A percentile compares a stretch with the other conserved stretches of the same genome.
These are phyloP conservation scores for Rhabdomys pumilio DNA, from an alignment of 2,797 vertebrate genomes.

Conservation along the genomic window DNA sequence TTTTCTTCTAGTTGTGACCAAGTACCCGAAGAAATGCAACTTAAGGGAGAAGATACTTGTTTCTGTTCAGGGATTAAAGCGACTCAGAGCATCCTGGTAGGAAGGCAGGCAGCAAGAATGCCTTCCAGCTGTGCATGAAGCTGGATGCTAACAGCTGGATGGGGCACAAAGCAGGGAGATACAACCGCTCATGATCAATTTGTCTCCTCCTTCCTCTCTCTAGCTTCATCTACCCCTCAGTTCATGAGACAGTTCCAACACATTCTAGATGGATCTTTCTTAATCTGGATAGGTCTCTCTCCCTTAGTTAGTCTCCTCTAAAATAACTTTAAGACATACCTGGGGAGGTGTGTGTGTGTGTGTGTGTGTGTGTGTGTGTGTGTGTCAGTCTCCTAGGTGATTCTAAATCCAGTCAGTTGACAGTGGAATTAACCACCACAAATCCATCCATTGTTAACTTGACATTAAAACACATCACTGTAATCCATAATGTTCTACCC, in stretches of 20 bases:
- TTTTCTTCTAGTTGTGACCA: neutral
- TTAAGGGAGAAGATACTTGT: neutral
- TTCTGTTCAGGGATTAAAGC: neutral
- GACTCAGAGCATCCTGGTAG: neutral
- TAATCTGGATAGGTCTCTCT: neutral
- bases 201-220: neutral
- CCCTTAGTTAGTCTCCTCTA: neutral
- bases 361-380: neutral
- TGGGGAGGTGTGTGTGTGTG: neutral
- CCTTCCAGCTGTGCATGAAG: neutral
- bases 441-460: too few relatives aligned
- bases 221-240: neutral
- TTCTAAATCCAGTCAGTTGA: neutral
- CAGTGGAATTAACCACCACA: neutral
- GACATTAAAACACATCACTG: neutral
- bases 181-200: fast-evolving
- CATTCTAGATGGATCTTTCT: neutral
- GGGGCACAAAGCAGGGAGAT: neutral
- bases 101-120: neutral
- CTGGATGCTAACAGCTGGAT: neutral
- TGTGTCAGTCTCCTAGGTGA: neutral
- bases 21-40: neutral
- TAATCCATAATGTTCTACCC: neutral
- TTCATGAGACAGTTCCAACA: too few relatives aligned
- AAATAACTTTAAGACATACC: neutral